A percentile compares a stretch with the other conserved stretches of the same genome.
Evolutionary conservation across 2,113 vertebrate genomes (phyloP).

Genomic region (Cyprinodon variegatus): DNA sequence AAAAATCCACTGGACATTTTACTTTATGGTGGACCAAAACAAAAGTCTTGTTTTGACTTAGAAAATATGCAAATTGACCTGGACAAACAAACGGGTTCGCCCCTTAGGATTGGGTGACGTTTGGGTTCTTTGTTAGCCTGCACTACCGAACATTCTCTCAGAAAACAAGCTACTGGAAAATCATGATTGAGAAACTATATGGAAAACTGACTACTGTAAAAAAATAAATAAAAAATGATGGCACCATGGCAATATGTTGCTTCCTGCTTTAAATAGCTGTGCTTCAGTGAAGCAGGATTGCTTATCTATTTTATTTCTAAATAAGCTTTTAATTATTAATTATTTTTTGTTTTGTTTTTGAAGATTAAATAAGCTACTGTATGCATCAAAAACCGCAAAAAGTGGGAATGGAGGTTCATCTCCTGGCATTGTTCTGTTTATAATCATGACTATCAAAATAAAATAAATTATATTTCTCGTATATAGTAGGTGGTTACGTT

Average conservation of each 20-base stretch:
- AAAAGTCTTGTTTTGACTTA: too few relatives aligned
- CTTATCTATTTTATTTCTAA: not conserved
- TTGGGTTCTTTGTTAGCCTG: too few relatives aligned
- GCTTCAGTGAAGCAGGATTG: not conserved
- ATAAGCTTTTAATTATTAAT: not conserved
- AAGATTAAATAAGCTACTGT: not conserved
- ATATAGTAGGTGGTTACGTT: constrained; percentile 10
- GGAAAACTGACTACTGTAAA: not conserved
- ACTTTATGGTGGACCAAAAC: too few relatives aligned
- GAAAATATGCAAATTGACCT: too few relatives aligned
- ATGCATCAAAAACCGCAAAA: not conserved
- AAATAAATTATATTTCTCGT: constrained; percentile 3
- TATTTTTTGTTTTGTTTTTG: not conserved
- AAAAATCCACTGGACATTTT: too few relatives aligned
- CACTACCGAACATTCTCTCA: too few relatives aligned
- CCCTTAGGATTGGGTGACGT: too few relatives aligned
- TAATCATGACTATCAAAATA: not conserved
- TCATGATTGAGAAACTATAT: not conserved
- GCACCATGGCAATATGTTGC: too few relatives aligned
- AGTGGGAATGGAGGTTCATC: not conserved
- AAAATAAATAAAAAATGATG: too few relatives aligned
- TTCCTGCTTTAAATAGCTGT: not conserved
- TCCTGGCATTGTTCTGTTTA: not conserved
- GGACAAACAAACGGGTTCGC: too few relatives aligned
- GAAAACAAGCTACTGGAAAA: not conserved